phyloP scores from a whole-genome alignment of 2,888 invertebrate species.

The Drosophila prolongata region DNA sequence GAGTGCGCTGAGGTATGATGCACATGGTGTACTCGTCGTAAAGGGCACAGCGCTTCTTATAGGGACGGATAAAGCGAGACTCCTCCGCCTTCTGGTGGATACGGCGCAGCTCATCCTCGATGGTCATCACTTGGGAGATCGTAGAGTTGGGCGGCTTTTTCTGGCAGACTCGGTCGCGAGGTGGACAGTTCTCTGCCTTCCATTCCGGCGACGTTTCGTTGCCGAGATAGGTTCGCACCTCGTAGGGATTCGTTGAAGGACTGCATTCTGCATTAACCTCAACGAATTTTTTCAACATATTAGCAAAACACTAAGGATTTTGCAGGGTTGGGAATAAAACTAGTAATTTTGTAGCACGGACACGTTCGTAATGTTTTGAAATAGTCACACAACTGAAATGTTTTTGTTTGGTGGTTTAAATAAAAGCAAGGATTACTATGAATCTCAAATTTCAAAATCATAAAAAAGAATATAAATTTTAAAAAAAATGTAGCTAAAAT shows the following conservation, averaged over 20 bases:
- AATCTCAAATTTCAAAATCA: too few relatives aligned
- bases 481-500: too few relatives aligned
- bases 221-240: constrained; percentile 80
- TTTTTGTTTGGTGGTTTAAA: not conserved
- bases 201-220: constrained; percentile 65
- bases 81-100: constrained; percentile 72
- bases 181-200: constrained; percentile 61
- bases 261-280: constrained; percentile 71
- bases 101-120: constrained; percentile 78
- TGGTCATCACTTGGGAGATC: constrained; percentile 74
- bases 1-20: constrained; percentile 69
- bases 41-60: constrained; percentile 61
- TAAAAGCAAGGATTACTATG: not conserved
- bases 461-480: too few relatives aligned
- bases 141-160: constrained; percentile 60
- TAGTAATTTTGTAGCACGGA: constrained; percentile 54
- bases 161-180: constrained; percentile 62
- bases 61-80: constrained; percentile 66
- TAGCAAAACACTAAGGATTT: constrained; percentile 58
- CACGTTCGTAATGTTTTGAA: constrained; percentile 27
- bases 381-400: constrained; percentile 3
- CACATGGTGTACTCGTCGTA: constrained; percentile 70
- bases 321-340: constrained; percentile 22
- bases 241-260: constrained; percentile 78
- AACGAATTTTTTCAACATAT: constrained; percentile 81